Evolutionary conservation across 1,140 invertebrate genomes (phyloP), one percentile per base, ranked within the genome.

Genomic region (Meloidogyne hapla): DNA sequence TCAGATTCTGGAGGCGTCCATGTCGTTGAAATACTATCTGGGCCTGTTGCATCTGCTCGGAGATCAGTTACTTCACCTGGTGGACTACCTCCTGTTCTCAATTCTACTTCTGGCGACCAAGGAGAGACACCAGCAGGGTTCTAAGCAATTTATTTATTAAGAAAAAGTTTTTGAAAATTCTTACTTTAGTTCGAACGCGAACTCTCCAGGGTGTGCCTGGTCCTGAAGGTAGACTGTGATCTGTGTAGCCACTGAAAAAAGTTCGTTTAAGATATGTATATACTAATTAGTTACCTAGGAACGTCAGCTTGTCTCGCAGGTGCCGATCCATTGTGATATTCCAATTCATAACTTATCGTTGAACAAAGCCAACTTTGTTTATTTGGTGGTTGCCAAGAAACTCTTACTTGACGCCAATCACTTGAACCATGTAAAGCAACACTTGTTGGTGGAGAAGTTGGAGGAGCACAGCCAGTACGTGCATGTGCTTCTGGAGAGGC

Each of bases 401-500:
- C 75, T 12, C 83, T 77, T 2, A 86, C 84, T 77, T 86, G 86
- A n/a, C 65, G 61, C 45, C 84, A 69, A 38, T 80, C 75, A 23
- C 85, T 85, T 10, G 10, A 64, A 6, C 56, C 86, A 82, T 62
- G 83, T 28, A 85, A 56, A 21, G 84, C 77, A 62, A 86, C 71
- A 63, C 87, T 86, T 33, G 78, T 83, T 45, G 85, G 85, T 45
- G 85, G 86, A 15, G 83, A 68, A 25, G 68, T 73, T 40, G 85
- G 85, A 38, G 85, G 82, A 9, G 85, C 85, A 74, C 85, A 86
- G 25, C 84, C 86, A 18, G 85, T 86, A 33, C 85, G 75, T 15
- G 69, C 86, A 78, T 86, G 81, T 26, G 85, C 84, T 79, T 86
- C 86, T 21, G 85, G 85, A 71, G 83, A 85, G 48, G 86, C 81